Conservation (phyloP, 2,113 vertebrate genomes). For the Lepisosteus oculatus region DNA sequence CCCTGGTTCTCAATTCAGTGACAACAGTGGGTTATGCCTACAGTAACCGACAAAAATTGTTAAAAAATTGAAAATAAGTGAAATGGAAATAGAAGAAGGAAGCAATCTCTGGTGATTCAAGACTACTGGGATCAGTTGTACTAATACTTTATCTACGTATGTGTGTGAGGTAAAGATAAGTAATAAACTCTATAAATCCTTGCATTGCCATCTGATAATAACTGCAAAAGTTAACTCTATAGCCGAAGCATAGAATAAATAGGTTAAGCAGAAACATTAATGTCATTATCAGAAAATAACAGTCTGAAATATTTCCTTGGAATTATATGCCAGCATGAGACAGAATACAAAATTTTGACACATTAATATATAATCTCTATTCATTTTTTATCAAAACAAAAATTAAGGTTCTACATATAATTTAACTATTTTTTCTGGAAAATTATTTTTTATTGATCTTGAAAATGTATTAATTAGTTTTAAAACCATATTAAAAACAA, state of each 20-base stretch:
- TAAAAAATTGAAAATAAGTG: neutral
- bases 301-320: no score
- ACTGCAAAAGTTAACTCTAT: neutral
- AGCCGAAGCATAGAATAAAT: neutral
- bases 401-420: no score
- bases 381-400: no score
- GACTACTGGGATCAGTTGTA: neutral
- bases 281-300: neutral
- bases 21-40: neutral
- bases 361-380: no score
- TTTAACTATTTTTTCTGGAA: no score
- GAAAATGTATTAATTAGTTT: no score
- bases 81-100: neutral
- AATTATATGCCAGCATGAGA: no score
- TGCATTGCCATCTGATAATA: slow-evolving; percentile 3
- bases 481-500: no score
- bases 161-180: slow-evolving; percentile 3
- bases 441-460: no score
- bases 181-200: neutral
- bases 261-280: neutral
- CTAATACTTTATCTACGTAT: neutral
- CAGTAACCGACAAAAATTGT: neutral
- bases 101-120: neutral
- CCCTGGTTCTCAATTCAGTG: neutral
- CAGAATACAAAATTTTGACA: no score